Base-by-base conservation (phyloP, 37 sponge, comb jelly and placozoan species). In the Halisarca cf. caerulea region DNA sequence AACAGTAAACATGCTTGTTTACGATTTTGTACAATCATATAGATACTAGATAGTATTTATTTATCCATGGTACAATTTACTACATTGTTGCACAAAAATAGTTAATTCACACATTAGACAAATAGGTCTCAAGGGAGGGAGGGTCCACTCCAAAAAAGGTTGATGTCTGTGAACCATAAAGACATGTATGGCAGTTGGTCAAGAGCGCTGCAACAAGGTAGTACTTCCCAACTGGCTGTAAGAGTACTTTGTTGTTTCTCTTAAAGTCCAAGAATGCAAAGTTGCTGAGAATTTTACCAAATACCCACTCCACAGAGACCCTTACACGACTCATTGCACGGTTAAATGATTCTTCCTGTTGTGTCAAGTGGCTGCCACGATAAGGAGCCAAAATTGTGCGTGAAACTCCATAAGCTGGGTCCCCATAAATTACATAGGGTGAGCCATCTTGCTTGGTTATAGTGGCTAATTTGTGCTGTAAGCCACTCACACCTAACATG, bases 161-260 rank as follows among this genome's bases (percentile, higher is more conserved):
- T 37, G 40, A 34, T 37, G 72, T 71, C 34, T 71, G 72, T 71
- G 72, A 71, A 20, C 72, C 40, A 71, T 71, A 71, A 5, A 32
- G 32, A 71, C 72, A 71, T 37, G 72, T 71, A 18, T 71, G 40
- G 18, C 72, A 71, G 72, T 71, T 71, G 5, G 72, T 71, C 38
- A 71, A 39, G 8, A 71, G 5, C 3, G 72, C 72, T 7, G 38
- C 72, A 34, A 71, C 72, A 37, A 71, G 40, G 40, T 71, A 71
- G 72, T 71, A 71, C 40, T 71, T 71, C 9, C 72, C 72, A 30
- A 71, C 72, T 71, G 72, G 72, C 18, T 71, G 72, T 35, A 71
- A 30, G 2, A 71, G 18, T 5, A 71, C 72, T 18, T 71, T 71
- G 8, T 71, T 35, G 72, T 71, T 71, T 39, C 34, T 71, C 72